Evolutionary conservation across 2,113 vertebrate genomes (phyloP).

Genomic region (Silurus meridionalis): DNA sequence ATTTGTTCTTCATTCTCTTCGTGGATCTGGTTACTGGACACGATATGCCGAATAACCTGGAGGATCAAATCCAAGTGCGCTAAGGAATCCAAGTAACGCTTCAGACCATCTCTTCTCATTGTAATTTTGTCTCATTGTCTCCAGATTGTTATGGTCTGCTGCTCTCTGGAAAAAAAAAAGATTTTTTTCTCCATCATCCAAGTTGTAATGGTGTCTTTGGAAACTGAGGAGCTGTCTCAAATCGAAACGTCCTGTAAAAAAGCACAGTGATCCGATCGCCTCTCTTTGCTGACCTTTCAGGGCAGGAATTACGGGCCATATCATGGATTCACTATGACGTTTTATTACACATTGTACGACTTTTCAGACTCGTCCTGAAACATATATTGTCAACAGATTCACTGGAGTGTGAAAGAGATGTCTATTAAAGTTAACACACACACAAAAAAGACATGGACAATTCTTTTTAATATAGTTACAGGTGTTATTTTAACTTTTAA

Average conservation of each 20-base stretch:
- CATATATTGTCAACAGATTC: background rate
- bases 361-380: slow-evolving; percentile 5
- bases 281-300: slow-evolving; percentile 31
- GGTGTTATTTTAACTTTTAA: background rate
- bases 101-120: slow-evolving; percentile 57
- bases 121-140: slow-evolving; percentile 70
- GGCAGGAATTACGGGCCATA: slow-evolving; percentile 20
- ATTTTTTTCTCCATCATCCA: slow-evolving; percentile 48
- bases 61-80: slow-evolving; percentile 64
- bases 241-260: slow-evolving; percentile 42
- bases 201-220: slow-evolving; percentile 61
- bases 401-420: slow-evolving; percentile 4
- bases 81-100: slow-evolving; percentile 63
- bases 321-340: slow-evolving; percentile 4
- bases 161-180: slow-evolving; percentile 64
- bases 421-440: slow-evolving; percentile 2
- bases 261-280: slow-evolving; percentile 63
- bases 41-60: slow-evolving; percentile 78
- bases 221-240: slow-evolving; percentile 72
- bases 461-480: background rate
- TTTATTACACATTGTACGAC: slow-evolving; percentile 17
- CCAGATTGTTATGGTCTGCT: slow-evolving; percentile 70
- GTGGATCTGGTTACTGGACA: slow-evolving; percentile 78
- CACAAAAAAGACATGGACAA: background rate
- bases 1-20: slow-evolving; percentile 73